These are phyloP conservation scores for Chrysemys picta DNA, from an alignment of 2,113 vertebrate species.

Conservation along the genomic window DNA sequence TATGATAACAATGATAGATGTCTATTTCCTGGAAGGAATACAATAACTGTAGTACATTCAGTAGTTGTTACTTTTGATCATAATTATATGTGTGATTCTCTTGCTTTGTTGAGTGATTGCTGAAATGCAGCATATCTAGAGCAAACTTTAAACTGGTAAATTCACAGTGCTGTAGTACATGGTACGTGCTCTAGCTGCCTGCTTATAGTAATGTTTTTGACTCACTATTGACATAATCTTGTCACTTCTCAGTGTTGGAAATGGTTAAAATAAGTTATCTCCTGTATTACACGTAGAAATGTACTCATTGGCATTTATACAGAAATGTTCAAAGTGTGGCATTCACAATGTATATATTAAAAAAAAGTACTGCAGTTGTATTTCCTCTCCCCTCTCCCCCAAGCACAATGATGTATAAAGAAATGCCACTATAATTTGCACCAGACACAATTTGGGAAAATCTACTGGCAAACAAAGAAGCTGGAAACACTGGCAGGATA, in stretches of 20 bases:
- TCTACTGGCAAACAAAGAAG: not conserved
- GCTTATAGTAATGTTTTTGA: not conserved
- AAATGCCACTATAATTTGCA: not conserved
- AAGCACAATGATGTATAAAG: not conserved
- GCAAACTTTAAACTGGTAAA: not conserved
- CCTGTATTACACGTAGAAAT: not conserved
- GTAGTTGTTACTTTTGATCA: not conserved
- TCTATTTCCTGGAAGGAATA: too few relatives aligned
- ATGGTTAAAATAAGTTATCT: too few relatives aligned
- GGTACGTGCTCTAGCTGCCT: not conserved
- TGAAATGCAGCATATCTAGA: not conserved
- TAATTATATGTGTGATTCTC: not conserved
- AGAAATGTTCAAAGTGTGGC: too few relatives aligned
- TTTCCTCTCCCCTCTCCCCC: not conserved
- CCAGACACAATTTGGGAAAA: not conserved
- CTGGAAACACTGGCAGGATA: not conserved
- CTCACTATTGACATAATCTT: not conserved
- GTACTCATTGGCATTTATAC: not conserved
- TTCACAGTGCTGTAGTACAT: not conserved
- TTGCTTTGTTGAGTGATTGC: not conserved
- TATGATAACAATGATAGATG: too few relatives aligned
- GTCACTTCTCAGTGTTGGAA: too few relatives aligned
- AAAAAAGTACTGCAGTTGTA: not conserved
- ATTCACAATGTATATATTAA: not conserved
- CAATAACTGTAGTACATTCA: too few relatives aligned